Percentiles rank a stretch among this genome's conserved stretches.
Evolutionary conservation across 2,113 vertebrate genomes (phyloP).

Genomic region (Pteruthius melanotis): DNA sequence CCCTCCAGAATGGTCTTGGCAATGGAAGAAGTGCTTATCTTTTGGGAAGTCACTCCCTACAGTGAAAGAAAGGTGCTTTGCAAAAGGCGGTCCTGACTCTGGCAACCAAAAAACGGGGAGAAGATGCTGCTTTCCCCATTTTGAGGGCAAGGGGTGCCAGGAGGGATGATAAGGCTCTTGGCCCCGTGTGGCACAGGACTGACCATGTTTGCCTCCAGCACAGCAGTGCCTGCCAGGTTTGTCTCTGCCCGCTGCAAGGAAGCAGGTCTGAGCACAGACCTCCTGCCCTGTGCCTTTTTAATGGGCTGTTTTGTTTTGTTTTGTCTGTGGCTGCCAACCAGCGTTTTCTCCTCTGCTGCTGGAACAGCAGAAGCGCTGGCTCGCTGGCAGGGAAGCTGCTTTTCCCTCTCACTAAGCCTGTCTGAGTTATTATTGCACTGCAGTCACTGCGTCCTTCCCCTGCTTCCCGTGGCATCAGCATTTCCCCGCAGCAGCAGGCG

Average conservation of each 20-base stretch:
- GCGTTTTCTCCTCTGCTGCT: not conserved
- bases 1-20: not conserved
- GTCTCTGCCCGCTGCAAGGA: not conserved
- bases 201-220: fast-evolving
- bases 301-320: constrained; percentile 18
- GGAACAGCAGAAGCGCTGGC: constrained; percentile 18
- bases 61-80: not conserved
- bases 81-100: not conserved
- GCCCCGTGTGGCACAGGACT: fast-evolving
- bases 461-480: constrained; percentile 71
- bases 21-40: not conserved
- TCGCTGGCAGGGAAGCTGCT: constrained; percentile 36
- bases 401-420: constrained; percentile 65
- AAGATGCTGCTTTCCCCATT: not conserved
- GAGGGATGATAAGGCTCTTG: not conserved
- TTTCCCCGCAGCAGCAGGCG: constrained; percentile 45
- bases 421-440: constrained; percentile 60
- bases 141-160: not conserved
- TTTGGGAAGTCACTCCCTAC: not conserved
- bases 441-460: constrained; percentile 15
- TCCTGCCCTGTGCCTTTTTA: not conserved
- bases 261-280: not conserved
- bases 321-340: not conserved
- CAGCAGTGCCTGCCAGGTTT: not conserved
- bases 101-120: fast-evolving